Conservation (phyloP, 2,113 vertebrate genomes). For the Ursus arctos region DNA sequence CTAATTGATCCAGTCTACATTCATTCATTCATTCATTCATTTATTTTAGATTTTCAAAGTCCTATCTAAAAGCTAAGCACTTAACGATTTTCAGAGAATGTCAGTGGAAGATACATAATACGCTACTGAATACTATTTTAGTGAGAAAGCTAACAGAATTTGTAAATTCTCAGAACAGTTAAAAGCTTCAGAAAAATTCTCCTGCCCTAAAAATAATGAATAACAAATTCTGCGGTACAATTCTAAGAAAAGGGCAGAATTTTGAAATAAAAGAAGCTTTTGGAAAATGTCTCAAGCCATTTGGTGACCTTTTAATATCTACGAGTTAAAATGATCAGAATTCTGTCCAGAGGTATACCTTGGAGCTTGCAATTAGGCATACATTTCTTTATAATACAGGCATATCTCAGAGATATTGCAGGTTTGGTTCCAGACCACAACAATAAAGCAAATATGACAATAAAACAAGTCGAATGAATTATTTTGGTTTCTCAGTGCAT, state of each 20-base stretch:
- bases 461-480: not conserved
- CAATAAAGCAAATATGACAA: not conserved
- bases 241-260: not conserved
- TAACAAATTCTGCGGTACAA: not conserved
- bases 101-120: not conserved
- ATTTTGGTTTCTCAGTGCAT: not conserved
- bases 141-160: not conserved
- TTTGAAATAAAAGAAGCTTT: not conserved
- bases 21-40: not conserved
- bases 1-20: not conserved
- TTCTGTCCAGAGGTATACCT: not conserved
- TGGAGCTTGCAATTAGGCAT: not conserved
- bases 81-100: not conserved
- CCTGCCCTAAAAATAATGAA: not conserved
- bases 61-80: not conserved
- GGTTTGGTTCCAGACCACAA: not conserved
- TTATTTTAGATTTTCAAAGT: not conserved
- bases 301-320: not conserved
- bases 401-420: not conserved
- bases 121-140: not conserved
- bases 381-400: not conserved
- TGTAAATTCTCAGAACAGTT: not conserved
- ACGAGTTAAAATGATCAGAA: not conserved
- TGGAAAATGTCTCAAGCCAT: not conserved
- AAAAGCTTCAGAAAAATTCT: constrained; percentile 57